These are phyloP conservation scores for Australoheros scitulus DNA, from an alignment of 2,113 vertebrate genomes.

Conservation along the genomic window DNA sequence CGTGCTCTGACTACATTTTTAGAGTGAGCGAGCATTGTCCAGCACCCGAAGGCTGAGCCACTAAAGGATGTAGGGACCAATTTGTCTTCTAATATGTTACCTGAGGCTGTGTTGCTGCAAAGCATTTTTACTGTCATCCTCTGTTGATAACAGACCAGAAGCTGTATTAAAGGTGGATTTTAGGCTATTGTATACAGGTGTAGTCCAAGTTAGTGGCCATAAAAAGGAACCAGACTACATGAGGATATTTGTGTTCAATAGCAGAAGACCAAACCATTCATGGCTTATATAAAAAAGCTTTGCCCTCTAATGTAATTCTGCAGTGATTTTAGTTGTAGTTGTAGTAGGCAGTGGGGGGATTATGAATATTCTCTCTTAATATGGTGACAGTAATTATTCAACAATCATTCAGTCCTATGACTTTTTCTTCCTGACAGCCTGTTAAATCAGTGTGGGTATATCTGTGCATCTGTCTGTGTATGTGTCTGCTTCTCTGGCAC, in stretches of 20 bases:
- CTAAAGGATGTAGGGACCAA: conserved; percentile 16
- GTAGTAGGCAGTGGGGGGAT: neutral
- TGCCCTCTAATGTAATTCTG: neutral
- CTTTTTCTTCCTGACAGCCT: neutral
- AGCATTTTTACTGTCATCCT: conserved; percentile 20
- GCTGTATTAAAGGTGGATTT: conserved; percentile 9
- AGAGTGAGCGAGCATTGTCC: neutral
- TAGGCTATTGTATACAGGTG: neutral
- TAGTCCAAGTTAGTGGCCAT: neutral
- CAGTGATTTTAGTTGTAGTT: neutral
- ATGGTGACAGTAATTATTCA: neutral
- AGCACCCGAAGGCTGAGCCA: neutral
- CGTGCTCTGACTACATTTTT: conserved; percentile 11
- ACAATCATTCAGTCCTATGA: neutral
- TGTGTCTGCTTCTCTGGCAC: neutral
- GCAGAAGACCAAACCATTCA: neutral
- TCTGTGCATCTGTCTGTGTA: neutral
- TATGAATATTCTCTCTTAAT: neutral
- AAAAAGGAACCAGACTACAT: neutral
- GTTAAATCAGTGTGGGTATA: neutral
- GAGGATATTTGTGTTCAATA: neutral
- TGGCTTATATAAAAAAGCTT: neutral
- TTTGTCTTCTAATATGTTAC: conserved; percentile 42
- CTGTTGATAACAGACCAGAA: neutral
- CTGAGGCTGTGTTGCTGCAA: conserved; percentile 25